Percentiles rank a stretch among this genome's conserved stretches.
phyloP scores from a whole-genome alignment of 1,140 invertebrate species.

The Chrysomallon squamiferum region DNA sequence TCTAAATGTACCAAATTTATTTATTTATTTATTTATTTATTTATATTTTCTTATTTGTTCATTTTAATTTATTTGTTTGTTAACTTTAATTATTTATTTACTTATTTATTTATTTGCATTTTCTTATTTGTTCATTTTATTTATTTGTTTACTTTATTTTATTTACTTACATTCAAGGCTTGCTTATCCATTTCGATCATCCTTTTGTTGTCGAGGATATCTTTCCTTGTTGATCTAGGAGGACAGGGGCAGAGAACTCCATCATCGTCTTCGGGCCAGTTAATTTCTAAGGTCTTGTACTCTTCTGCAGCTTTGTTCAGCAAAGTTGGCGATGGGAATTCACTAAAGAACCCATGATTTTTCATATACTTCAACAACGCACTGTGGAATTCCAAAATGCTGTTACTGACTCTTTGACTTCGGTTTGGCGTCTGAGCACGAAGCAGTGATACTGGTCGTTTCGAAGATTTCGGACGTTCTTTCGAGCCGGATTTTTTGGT shows the following conservation, averaged over 20 bases:
- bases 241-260: conserved; percentile 3
- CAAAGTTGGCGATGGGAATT: not conserved
- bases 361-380: not conserved
- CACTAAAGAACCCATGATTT: not conserved
- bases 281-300: not conserved
- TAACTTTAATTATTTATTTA: too few relatives aligned
- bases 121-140: too few relatives aligned
- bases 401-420: not conserved
- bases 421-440: not conserved
- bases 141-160: too few relatives aligned
- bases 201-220: not conserved
- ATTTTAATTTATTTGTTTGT: too few relatives aligned
- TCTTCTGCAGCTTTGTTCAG: not conserved
- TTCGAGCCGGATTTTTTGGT: too few relatives aligned
- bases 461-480: too few relatives aligned
- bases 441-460: too few relatives aligned
- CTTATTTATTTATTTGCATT: too few relatives aligned
- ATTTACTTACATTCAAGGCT: not conserved
- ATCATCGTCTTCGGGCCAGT: not conserved
- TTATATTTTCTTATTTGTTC: too few relatives aligned
- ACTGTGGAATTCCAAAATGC: not conserved
- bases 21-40: not conserved
- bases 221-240: not conserved
- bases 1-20: not conserved
- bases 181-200: not conserved